A percentile compares a stretch with the other conserved stretches of the same genome.
Conservation (phyloP, 2,113 vertebrate genomes). For the Otocyon megalotis region DNA sequence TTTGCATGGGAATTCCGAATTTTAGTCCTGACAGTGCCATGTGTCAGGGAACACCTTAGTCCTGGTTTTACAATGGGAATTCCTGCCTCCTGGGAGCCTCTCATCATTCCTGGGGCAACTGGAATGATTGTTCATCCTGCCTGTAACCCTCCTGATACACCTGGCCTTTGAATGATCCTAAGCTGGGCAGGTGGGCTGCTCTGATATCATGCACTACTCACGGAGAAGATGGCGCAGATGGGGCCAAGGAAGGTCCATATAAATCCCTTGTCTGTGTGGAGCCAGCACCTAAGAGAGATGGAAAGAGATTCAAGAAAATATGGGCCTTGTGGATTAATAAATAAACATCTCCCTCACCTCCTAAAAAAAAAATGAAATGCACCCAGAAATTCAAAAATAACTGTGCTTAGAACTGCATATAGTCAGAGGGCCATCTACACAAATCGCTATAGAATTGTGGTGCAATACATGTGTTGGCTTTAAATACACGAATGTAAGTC, state of each 20-base stretch:
- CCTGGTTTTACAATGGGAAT: neutral
- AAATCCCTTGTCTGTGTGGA: constrained; percentile 76
- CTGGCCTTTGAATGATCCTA: neutral
- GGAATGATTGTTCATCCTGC: neutral
- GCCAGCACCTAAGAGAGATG: constrained; percentile 86
- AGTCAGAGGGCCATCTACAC: no score
- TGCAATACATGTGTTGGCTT: no score
- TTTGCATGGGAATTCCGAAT: neutral
- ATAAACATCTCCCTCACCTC: neutral
- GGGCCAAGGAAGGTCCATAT: constrained; percentile 87
- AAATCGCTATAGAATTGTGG: no score
- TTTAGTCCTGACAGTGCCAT: neutral
- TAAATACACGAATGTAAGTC: no score
- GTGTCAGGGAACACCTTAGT: neutral
- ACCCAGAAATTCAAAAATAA: no score
- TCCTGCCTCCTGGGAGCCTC: neutral
- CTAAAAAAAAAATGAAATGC: no score
- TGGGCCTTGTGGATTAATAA: neutral
- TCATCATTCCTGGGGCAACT: neutral
- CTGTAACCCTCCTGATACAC: neutral
- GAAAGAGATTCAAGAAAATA: neutral
- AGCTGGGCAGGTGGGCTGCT: neutral
- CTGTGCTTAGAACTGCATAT: no score
- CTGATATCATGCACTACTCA: constrained; percentile 72
- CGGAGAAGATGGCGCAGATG: constrained; percentile 81